Conservation (phyloP, 2,888 invertebrate species). For the Apamea anceps region DNA sequence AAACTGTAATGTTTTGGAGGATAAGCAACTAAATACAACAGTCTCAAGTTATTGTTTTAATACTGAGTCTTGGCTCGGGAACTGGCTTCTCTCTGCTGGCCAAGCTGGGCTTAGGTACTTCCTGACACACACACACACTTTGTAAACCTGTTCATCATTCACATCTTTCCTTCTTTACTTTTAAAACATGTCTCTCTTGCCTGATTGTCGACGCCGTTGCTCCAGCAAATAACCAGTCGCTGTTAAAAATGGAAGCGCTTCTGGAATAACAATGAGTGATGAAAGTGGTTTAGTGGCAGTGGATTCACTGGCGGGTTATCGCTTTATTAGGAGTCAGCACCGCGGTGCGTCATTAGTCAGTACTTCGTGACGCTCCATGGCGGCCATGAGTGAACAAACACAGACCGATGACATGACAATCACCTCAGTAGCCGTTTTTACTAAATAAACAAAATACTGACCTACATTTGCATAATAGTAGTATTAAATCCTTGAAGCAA, state of each 20-base stretch:
- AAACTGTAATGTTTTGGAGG: slow-evolving; percentile 42
- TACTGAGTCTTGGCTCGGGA: slow-evolving; percentile 23
- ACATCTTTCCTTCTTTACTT: not conserved
- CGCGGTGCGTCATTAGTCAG: not conserved
- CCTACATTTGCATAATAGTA: slow-evolving; percentile 52
- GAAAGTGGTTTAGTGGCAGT: slow-evolving; percentile 41
- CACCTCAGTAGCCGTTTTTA: slow-evolving; percentile 30
- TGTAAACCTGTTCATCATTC: not conserved
- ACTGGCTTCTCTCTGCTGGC: not conserved
- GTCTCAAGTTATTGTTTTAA: slow-evolving; percentile 36
- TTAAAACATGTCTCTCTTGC: not conserved
- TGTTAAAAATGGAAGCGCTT: slow-evolving; percentile 17
- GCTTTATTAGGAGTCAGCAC: not conserved
- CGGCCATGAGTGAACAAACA: not conserved
- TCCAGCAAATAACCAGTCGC: slow-evolving; percentile 6
- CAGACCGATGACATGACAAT: not conserved
- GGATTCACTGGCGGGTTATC: slow-evolving; percentile 28
- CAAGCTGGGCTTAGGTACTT: not conserved
- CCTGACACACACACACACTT: not conserved
- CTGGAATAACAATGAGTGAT: slow-evolving; percentile 45
- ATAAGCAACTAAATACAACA: slow-evolving; percentile 46
- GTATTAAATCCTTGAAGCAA: slow-evolving; percentile 54
- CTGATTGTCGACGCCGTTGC: not conserved
- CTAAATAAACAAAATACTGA: slow-evolving; percentile 43
- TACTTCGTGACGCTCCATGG: slow-evolving; percentile 26